phyloP scores from a whole-genome alignment of 2,113 vertebrate genomes.

The Pyrgilauda ruficollis region DNA sequence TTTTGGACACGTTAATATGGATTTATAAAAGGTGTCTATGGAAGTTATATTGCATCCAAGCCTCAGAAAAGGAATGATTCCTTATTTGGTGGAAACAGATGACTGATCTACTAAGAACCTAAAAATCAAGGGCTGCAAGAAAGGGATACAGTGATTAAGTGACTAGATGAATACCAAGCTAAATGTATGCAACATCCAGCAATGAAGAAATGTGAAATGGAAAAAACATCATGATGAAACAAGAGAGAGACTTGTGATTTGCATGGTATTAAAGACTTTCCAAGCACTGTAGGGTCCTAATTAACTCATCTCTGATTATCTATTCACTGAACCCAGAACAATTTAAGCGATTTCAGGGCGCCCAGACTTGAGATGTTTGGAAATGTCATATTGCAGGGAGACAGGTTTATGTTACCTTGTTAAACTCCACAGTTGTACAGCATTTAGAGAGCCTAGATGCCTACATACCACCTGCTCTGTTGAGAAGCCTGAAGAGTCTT shows the following conservation, averaged over 20 bases:
- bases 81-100: background rate
- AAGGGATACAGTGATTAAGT: background rate
- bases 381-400: background rate
- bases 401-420: background rate
- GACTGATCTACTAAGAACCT: background rate
- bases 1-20: background rate
- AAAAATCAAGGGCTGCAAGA: background rate
- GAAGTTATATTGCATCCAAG: background rate
- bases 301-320: background rate
- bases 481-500: background rate
- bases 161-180: background rate
- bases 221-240: background rate
- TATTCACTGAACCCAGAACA: background rate
- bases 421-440: background rate
- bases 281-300: background rate
- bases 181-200: background rate
- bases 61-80: background rate
- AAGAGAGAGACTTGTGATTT: background rate
- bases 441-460: background rate
- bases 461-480: background rate
- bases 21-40: background rate
- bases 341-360: background rate
- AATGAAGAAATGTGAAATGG: background rate
- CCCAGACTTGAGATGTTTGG: background rate
- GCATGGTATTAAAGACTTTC: background rate